Conservation (phyloP, 2,797 vertebrate species). For the Sylvia borin region DNA sequence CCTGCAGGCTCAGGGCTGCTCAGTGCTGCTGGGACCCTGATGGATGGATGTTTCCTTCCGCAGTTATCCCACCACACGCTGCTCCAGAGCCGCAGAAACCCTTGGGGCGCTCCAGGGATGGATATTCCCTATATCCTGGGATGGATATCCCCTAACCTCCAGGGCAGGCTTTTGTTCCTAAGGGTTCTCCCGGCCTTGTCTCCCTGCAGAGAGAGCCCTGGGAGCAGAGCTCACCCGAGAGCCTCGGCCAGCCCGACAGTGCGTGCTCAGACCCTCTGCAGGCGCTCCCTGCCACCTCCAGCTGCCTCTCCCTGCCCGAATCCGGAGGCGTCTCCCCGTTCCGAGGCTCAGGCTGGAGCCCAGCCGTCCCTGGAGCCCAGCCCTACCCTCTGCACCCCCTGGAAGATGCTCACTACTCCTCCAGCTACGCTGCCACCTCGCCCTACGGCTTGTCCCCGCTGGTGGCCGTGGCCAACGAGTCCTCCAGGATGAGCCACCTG, state of each 20-base stretch:
- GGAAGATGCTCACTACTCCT: slow-evolving; percentile 85
- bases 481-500: slow-evolving; percentile 79
- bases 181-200: not conserved
- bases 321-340: slow-evolving; percentile 76
- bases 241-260: slow-evolving; percentile 78
- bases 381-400: slow-evolving; percentile 84
- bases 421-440: slow-evolving; percentile 74
- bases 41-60: not conserved
- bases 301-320: slow-evolving; percentile 81
- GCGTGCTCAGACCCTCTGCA: slow-evolving; percentile 79
- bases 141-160: not conserved
- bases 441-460: slow-evolving; percentile 82
- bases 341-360: slow-evolving; percentile 77
- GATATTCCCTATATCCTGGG: not conserved
- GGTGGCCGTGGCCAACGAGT: slow-evolving; percentile 77
- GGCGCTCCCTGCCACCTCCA: slow-evolving; percentile 49
- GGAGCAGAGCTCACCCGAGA: slow-evolving; percentile 83
- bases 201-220: slow-evolving; percentile 86
- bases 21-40: not conserved
- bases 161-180: not conserved
- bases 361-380: slow-evolving; percentile 75
- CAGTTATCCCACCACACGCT: not conserved
- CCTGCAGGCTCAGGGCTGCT: not conserved
- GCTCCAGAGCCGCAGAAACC: not conserved
- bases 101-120: not conserved